Evolutionary conservation across 1,140 invertebrate genomes (phyloP).

Genomic region (Hetaerina americana): DNA sequence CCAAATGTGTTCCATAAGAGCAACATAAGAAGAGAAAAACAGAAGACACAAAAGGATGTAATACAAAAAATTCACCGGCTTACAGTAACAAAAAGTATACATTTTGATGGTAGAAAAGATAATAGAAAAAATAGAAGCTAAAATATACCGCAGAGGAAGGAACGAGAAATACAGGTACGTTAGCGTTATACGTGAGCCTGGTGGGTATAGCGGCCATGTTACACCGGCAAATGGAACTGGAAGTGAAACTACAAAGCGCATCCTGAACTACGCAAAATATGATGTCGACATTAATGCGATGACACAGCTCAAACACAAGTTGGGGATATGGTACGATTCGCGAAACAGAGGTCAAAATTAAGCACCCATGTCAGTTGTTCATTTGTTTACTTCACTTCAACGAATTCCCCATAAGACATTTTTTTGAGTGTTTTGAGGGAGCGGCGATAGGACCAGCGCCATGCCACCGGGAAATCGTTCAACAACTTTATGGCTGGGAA

Average conservation of each 20-base stretch:
- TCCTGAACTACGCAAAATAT: background rate
- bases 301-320: background rate
- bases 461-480: background rate
- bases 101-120: background rate
- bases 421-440: background rate
- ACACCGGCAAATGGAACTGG: background rate
- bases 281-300: background rate
- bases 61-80: too few relatives aligned
- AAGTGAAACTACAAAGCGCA: background rate
- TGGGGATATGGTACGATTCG: background rate
- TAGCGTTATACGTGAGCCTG: background rate
- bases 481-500: constrained; percentile 2
- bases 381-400: background rate
- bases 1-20: too few relatives aligned
- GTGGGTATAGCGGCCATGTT: background rate
- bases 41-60: background rate
- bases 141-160: background rate
- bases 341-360: background rate
- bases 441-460: background rate
- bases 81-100: background rate
- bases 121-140: background rate
- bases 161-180: background rate
- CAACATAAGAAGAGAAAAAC: background rate
- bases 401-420: background rate
- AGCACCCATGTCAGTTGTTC: background rate